Percentiles rank a stretch among this genome's conserved stretches.
phyloP scores from a whole-genome alignment of 2,797 vertebrate genomes.

The Selene dorsalis region DNA sequence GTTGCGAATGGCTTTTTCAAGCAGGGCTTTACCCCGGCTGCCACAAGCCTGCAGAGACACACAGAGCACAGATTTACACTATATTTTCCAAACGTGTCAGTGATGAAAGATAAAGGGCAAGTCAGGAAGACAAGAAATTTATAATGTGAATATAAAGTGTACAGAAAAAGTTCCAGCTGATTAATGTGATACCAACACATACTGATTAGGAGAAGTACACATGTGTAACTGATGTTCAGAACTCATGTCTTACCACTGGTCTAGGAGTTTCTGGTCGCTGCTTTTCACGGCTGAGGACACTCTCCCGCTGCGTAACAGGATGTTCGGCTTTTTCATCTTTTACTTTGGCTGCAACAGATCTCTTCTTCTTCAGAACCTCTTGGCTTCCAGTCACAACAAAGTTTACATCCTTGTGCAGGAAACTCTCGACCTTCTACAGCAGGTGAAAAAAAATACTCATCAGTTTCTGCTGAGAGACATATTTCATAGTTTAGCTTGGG shows the following conservation, averaged over 20 bases:
- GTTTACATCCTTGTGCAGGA: conserved; percentile 92
- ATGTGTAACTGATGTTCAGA: not conserved
- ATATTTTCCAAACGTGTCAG: not conserved
- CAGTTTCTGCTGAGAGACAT: not conserved
- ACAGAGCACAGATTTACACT: not conserved
- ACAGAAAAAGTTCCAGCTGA: not conserved
- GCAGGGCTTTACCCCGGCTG: conserved; percentile 90
- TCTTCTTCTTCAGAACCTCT: conserved; percentile 73
- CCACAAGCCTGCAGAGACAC: conserved; percentile 79
- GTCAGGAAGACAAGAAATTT: not conserved
- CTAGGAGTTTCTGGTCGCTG: conserved; percentile 67
- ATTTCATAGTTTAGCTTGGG: not conserved
- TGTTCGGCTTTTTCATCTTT: conserved; percentile 40
- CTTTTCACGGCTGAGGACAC: conserved; percentile 20
- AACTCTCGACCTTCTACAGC: conserved; percentile 86
- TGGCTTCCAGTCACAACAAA: conserved; percentile 88
- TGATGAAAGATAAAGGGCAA: not conserved
- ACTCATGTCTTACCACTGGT: conserved; percentile 63
- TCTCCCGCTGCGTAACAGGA: conserved; percentile 43
- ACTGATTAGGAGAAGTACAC: not conserved
- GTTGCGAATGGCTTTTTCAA: conserved; percentile 90
- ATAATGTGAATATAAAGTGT: not conserved
- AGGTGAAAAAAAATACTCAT: conserved; percentile 19
- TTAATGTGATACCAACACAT: not conserved
- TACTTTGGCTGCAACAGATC: not conserved